phyloP scores from a whole-genome alignment of 2,888 invertebrate genomes.

The Thymelicus acteon region DNA sequence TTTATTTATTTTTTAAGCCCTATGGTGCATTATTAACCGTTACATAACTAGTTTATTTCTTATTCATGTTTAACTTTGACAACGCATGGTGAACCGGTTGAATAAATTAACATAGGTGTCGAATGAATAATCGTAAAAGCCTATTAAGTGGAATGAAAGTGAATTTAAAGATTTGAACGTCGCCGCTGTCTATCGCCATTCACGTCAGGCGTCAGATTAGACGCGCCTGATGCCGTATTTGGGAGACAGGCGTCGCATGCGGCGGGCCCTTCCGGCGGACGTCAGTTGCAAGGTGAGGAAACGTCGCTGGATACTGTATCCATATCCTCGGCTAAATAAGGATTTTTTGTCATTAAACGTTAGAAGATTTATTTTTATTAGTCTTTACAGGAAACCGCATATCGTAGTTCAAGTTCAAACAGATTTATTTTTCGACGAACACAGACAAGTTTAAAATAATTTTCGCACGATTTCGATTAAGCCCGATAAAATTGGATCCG shows the following conservation, averaged over 20 bases:
- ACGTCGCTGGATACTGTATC: slow-evolving; percentile 19
- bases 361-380: slow-evolving; percentile 27
- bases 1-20: not conserved
- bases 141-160: slow-evolving; percentile 50
- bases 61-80: not conserved
- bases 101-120: slow-evolving; percentile 28
- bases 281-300: slow-evolving; percentile 43
- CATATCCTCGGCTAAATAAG: slow-evolving; percentile 34
- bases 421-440: slow-evolving; percentile 7
- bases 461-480: slow-evolving; percentile 1
- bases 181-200: slow-evolving; percentile 55
- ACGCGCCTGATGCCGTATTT: slow-evolving; percentile 55
- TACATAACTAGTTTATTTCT: too few relatives aligned
- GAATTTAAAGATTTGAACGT: slow-evolving; percentile 49
- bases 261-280: slow-evolving; percentile 70
- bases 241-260: slow-evolving; percentile 54
- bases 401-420: slow-evolving; percentile 27
- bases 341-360: slow-evolving; percentile 24
- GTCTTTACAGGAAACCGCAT: slow-evolving; percentile 18
- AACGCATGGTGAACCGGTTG: not conserved
- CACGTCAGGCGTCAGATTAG: slow-evolving; percentile 59
- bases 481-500: not conserved
- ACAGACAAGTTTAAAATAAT: not conserved
- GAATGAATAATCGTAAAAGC: slow-evolving; percentile 30
- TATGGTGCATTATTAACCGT: not conserved